phyloP scores from a whole-genome alignment of 2,888 invertebrate species.

The Noctua fimbriata region DNA sequence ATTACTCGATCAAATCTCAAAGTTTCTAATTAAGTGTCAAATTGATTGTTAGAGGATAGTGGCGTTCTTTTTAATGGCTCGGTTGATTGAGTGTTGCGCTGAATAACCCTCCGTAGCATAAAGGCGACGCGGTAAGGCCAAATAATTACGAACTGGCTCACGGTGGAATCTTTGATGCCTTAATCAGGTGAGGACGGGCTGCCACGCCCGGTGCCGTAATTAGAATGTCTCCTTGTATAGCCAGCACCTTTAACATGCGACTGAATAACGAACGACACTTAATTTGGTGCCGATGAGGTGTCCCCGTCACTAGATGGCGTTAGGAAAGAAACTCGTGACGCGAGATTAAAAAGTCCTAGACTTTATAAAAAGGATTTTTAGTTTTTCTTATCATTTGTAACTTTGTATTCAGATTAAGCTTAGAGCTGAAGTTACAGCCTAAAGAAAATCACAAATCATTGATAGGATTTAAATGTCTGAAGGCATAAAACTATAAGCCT shows the following conservation, averaged over 20 bases:
- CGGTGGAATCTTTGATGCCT: slow-evolving; percentile 82
- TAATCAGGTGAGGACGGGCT: slow-evolving; percentile 83
- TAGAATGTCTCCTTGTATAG: slow-evolving; percentile 81
- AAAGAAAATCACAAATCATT: slow-evolving; percentile 26
- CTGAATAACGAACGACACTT: slow-evolving; percentile 68
- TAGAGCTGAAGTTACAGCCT: not conserved
- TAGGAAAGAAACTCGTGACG: not conserved
- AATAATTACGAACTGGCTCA: slow-evolving; percentile 81
- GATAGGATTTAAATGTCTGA: slow-evolving; percentile 28
- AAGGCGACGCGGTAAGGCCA: slow-evolving; percentile 73
- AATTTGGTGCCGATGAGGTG: slow-evolving; percentile 63
- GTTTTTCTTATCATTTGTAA: not conserved
- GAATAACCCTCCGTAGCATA: slow-evolving; percentile 65
- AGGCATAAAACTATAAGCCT: slow-evolving; percentile 28
- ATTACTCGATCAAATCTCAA: slow-evolving; percentile 23
- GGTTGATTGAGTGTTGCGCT: slow-evolving; percentile 62
- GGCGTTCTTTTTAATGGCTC: slow-evolving; percentile 46
- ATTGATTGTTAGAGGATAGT: slow-evolving; percentile 38
- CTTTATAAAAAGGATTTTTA: not conserved
- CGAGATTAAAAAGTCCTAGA: slow-evolving; percentile 27
- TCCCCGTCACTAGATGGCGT: slow-evolving; percentile 49
- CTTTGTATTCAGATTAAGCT: not conserved
- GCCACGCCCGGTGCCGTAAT: slow-evolving; percentile 83
- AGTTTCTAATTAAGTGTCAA: slow-evolving; percentile 42
- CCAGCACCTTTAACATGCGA: slow-evolving; percentile 70